Evolutionary conservation across 2,888 invertebrate genomes (phyloP), one percentile per base, ranked within the genome.

Genomic region (Daptonema setosum): DNA sequence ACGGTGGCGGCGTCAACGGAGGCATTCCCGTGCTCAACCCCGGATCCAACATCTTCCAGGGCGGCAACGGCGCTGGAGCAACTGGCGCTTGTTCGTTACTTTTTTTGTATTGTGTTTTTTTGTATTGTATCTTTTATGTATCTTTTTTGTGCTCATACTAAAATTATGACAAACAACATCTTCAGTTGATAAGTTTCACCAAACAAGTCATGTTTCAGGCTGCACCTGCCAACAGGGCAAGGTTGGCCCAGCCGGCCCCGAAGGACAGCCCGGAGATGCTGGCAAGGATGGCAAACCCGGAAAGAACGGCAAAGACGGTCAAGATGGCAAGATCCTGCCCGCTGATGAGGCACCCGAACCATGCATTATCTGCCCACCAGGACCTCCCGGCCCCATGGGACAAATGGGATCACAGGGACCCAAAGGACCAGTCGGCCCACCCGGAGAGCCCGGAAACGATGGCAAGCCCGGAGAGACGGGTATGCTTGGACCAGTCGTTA

Each of bases 331-430:
- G 47, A 35, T 43, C 20, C 14, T 25, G 17, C 17, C 14, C 17
- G 26, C 41, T 14, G 51, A 30, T 28, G 30, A 20, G 2, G 20
- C 22, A 3, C 52, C 26, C 24, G 56, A 55, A 35, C 50, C 48
- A 22, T 65, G 66, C 60, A 62, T 66, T 58, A 65, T 65, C 58
- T 66, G 66, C 59, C 66, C 66, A 47, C 61, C 64, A 29, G 66
- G 66, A 57, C 64, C 66, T 30, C 65, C 65, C 55, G 66, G 66
- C 58, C 60, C 63, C 28, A 60, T 61, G 48, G 55, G 41, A 17
- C 50, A 35, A 30, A 48, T 48, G 55, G 66, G 66, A 54, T 58
- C 56, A 28, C 61, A 61, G 55, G 64, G 64, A 62, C 61, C 61
- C 52, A 60, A 61, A 57, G 62, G 59, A 58, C 64, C 66, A 52